These are phyloP conservation scores for Phyllotreta cruciferae DNA, from an alignment of 2,888 invertebrate genomes.

Conservation along the genomic window DNA sequence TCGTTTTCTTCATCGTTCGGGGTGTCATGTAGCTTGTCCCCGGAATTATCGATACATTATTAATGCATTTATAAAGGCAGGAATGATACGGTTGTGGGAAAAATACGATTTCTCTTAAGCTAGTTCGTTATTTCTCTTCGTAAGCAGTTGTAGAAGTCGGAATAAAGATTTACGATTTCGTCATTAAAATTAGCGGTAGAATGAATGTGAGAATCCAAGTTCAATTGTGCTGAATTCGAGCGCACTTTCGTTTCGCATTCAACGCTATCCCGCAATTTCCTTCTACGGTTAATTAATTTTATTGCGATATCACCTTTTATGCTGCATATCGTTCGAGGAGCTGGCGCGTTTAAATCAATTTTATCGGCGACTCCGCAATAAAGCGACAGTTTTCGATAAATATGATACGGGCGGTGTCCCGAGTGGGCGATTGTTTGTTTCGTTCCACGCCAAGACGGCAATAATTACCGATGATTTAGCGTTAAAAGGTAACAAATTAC, in stretches of 20 bases:
- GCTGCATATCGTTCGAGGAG: too few species aligned
- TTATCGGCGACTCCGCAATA: too few species aligned
- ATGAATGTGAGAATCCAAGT: conserved; percentile 21
- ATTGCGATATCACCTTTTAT: conserved; percentile 26
- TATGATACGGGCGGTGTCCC: too few species aligned
- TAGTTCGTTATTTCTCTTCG: background rate
- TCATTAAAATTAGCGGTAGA: conserved; percentile 21
- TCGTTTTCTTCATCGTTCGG: conserved; percentile 4
- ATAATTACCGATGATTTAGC: too few species aligned
- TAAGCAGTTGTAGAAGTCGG: conserved; percentile 12
- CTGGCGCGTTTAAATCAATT: too few species aligned
- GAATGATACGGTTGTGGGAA: background rate
- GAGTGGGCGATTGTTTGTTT: too few species aligned
- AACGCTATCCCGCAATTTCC: conserved; percentile 11
- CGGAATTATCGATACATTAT: conserved; percentile 2
- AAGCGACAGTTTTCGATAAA: too few species aligned
- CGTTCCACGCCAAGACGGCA: too few species aligned
- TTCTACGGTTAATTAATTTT: conserved; percentile 30
- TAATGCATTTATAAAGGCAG: background rate
- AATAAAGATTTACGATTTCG: conserved; percentile 17
- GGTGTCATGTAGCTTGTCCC: conserved; percentile 6
- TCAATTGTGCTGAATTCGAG: conserved; percentile 6
- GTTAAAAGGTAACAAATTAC: too few species aligned
- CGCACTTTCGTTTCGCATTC: conserved; percentile 28
- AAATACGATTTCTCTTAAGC: too few species aligned